Conservation (phyloP, 2,797 vertebrate species). For the Petrocephalus sullivani region DNA sequence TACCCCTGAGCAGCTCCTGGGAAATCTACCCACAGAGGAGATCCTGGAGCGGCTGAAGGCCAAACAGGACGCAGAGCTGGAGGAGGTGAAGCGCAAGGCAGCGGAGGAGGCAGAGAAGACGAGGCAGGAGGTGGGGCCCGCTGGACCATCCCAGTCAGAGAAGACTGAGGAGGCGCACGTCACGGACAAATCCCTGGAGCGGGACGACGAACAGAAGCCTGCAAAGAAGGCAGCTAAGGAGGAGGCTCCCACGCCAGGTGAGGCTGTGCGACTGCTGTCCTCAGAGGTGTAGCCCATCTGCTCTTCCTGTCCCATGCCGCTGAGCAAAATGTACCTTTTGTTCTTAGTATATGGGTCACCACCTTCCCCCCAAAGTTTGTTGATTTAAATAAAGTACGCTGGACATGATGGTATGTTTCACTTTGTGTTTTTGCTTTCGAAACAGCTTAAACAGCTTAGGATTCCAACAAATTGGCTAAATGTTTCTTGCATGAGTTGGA, state of each 20-base stretch:
- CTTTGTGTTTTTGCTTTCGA: neutral
- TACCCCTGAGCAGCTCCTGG: neutral
- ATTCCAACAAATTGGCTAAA: neutral
- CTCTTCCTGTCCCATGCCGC: neutral
- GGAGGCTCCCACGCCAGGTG: slow-evolving; percentile 64
- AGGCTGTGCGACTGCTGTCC: slow-evolving; percentile 13
- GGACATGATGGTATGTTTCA: neutral
- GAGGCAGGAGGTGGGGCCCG: slow-evolving; percentile 56
- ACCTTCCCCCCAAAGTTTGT: neutral
- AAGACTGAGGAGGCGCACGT: slow-evolving; percentile 55
- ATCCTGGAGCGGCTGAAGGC: slow-evolving; percentile 79
- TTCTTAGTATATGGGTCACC: neutral
- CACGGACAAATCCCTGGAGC: slow-evolving; percentile 42
- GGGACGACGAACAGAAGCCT: slow-evolving; percentile 48
- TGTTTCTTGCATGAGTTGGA: too few relatives aligned
- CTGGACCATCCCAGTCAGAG: slow-evolving; percentile 51
- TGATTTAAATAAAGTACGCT: neutral
- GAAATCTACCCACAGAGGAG: slow-evolving; percentile 68
- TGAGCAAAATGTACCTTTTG: neutral
- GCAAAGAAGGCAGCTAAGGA: slow-evolving; percentile 49
- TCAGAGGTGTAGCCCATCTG: neutral
- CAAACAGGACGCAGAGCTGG: slow-evolving; percentile 77
- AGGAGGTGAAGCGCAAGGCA: slow-evolving; percentile 69
- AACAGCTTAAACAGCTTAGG: neutral
- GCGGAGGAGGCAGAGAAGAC: slow-evolving; percentile 71